Conservation (phyloP, 2,113 vertebrate species). For the Dicentrarchus labrax region DNA sequence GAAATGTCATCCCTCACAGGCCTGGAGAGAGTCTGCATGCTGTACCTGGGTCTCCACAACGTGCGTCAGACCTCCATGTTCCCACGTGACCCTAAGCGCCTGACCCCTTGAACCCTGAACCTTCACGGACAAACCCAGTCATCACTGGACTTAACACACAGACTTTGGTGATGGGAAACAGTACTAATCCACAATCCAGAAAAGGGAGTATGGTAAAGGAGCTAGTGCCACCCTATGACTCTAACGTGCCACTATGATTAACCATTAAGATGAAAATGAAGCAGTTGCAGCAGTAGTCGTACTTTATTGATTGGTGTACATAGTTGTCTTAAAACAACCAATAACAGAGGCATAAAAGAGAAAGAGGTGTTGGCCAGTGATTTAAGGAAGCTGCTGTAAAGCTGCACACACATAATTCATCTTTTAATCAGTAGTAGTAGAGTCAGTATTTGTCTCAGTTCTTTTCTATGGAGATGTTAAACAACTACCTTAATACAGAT, state of each 20-base stretch:
- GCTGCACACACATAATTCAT: slow-evolving; percentile 26
- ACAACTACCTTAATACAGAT: slow-evolving; percentile 30
- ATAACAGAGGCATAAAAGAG: slow-evolving; percentile 17
- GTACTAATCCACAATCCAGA: slow-evolving; percentile 48
- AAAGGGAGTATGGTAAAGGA: slow-evolving; percentile 14
- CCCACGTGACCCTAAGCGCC: slow-evolving; percentile 96
- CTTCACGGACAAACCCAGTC: slow-evolving; percentile 6
- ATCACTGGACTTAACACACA: slow-evolving; percentile 12
- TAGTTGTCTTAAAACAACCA: slow-evolving; percentile 46
- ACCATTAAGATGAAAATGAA: slow-evolving; percentile 40
- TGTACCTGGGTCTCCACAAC: slow-evolving; percentile 96
- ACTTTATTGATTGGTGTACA: slow-evolving; percentile 57
- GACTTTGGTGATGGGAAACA: slow-evolving; percentile 42
- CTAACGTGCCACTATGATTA: slow-evolving; percentile 63
- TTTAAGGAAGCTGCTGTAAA: slow-evolving; percentile 14
- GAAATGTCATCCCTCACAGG: slow-evolving; percentile 81
- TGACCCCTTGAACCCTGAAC: slow-evolving; percentile 89
- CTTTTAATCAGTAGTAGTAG: slow-evolving; percentile 14
- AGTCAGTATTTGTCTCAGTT: slow-evolving; percentile 42
- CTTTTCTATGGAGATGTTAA: slow-evolving; percentile 50
- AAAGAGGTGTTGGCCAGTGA: slow-evolving; percentile 9
- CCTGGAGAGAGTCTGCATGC: slow-evolving; percentile 97
- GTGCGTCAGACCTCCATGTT: slow-evolving; percentile 99
- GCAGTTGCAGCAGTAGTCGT: slow-evolving; percentile 18
- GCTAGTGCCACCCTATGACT: slow-evolving; percentile 49